Evolutionary conservation across 1,140 invertebrate genomes (phyloP), one percentile per base, ranked within the genome.

Genomic region (Drosophila sturtevanti): DNA sequence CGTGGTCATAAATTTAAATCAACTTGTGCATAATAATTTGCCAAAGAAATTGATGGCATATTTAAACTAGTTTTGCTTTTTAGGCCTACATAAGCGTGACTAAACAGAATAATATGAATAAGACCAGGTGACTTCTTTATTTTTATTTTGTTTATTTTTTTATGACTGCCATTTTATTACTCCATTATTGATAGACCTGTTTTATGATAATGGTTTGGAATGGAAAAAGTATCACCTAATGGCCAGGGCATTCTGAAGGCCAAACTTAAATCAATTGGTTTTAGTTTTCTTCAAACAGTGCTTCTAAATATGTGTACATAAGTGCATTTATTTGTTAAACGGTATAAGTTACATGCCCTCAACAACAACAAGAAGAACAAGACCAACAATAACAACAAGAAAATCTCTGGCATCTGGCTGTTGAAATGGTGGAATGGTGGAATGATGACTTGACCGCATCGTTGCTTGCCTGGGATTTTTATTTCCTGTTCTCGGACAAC

Each of bases 401-500:
- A 24, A 3, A 71, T 62, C 60, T 56, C 54, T 61, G 68, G 62
- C 72, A 61, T 74, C 48, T 34, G 72, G 27, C 14, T 34, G 54
- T 14, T 34, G 54, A 16, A 48, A 48, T 48, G 41, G 41, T 16
- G 16, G 16, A 14, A 14, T 41, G n/a, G n/a, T 6, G n/a, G 38
- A 41, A n/a, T 41, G 22, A 24, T 44, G 60, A 59, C 64, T 69
- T 58, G 68, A 55, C 48, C 48, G 55, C 78, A 65, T 68, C 63
- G 55, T 24, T 66, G 71, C 34, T 31, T 44, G 58, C 52, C n/a
- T 63, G 58, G 38, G 77, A 66, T 62, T 75, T 71, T 81, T 66
- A 72, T 85, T 85, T 85, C 81, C 81, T 85, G 81, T 86, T 85
- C 70, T 64, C 78, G 68, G 31, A 64, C 74, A 81, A 85, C 82